Evolutionary conservation across 2,888 invertebrate genomes (phyloP).

Genomic region (Celastrina argiolus): DNA sequence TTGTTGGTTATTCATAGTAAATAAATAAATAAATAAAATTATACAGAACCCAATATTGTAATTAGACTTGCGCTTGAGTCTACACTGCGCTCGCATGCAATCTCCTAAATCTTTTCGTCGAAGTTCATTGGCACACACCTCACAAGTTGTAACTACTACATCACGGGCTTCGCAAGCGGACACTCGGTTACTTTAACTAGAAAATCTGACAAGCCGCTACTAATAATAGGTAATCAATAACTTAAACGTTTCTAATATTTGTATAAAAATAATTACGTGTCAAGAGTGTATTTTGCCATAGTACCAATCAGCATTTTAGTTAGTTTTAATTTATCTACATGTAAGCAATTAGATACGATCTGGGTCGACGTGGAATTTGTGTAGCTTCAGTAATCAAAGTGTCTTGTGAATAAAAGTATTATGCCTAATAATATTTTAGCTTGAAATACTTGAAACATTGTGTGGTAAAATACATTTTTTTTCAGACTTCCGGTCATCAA

Average conservation of each 20-base stretch:
- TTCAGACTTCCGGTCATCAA: constrained; percentile 56
- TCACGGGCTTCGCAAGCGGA: too few relatives aligned
- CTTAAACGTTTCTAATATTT: background rate
- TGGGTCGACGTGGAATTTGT: background rate
- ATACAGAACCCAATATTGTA: background rate
- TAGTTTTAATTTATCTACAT: background rate
- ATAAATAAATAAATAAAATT: too few relatives aligned
- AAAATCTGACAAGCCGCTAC: background rate
- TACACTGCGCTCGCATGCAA: constrained; percentile 4
- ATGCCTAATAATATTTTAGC: constrained; percentile 28
- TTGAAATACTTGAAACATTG: too few relatives aligned
- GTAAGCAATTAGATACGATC: background rate
- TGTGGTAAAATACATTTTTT: background rate
- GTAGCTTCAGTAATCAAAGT: background rate
- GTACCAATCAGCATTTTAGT: background rate
- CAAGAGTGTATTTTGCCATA: background rate
- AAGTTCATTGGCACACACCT: constrained; percentile 11
- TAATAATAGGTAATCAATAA: background rate
- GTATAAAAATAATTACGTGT: background rate
- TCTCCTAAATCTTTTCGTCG: constrained; percentile 14
- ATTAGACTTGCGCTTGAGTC: background rate
- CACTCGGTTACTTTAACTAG: background rate
- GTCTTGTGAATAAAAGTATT: background rate
- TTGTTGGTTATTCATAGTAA: too few relatives aligned
- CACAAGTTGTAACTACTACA: background rate